Conservation (phyloP, 1,140 invertebrate genomes). For the Zaprionus ghesquierei region DNA sequence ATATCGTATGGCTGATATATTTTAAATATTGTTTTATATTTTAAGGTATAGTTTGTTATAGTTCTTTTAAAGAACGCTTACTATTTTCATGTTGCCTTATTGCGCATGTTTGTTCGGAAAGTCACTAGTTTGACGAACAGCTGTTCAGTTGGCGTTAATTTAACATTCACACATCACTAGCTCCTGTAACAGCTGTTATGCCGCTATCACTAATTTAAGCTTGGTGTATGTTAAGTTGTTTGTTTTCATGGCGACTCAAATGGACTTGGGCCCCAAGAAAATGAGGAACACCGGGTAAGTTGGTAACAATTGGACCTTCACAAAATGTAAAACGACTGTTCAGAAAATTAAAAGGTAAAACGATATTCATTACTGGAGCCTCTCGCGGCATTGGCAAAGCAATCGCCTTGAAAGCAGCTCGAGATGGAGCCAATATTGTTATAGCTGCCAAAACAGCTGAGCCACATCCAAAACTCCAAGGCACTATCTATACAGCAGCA, state of each 20-base stretch:
- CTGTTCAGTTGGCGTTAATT: background rate
- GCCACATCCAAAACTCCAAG: constrained; percentile 97
- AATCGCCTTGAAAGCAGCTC: constrained; percentile 96
- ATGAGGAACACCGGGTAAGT: constrained; percentile 60
- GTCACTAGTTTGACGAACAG: background rate
- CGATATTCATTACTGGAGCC: constrained; percentile 98
- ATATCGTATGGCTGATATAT: background rate
- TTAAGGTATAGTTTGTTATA: background rate
- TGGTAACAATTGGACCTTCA: background rate
- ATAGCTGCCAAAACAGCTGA: constrained; percentile 97
- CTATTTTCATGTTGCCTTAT: background rate
- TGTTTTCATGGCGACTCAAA: background rate
- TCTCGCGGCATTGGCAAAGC: constrained; percentile 98
- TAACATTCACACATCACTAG: background rate
- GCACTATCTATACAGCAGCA: constrained; percentile 98
- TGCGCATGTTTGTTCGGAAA: background rate
- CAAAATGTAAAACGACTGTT: background rate
- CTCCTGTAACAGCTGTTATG: background rate
- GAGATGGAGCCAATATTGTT: constrained; percentile 97
- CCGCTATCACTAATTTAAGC: background rate
- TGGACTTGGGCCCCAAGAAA: background rate
- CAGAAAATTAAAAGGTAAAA: constrained; percentile 93
- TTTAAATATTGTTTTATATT: background rate
- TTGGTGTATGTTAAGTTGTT: background rate
- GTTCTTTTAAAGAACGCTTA: background rate